A percentile compares a stretch with the other conserved stretches of the same genome.
phyloP scores from a whole-genome alignment of 2,888 invertebrate species.

The Netelia virgata region DNA sequence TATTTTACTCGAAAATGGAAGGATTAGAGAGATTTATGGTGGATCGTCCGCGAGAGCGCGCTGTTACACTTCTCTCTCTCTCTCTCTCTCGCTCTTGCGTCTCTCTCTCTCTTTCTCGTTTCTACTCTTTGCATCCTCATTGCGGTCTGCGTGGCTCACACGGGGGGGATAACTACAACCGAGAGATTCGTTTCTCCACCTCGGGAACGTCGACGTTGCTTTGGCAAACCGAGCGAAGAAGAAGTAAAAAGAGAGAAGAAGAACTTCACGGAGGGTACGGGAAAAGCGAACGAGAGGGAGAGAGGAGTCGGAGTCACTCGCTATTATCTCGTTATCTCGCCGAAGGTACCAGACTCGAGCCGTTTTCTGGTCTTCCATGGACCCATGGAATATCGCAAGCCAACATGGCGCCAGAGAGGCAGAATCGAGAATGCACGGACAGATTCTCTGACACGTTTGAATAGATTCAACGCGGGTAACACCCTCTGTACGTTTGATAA shows the following conservation, averaged over 20 bases:
- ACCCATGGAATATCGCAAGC: not conserved
- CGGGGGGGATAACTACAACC: not conserved
- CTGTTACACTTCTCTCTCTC: conserved; percentile 56
- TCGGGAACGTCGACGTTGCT: not conserved
- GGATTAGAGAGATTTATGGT: conserved; percentile 77
- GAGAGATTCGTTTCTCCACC: not conserved
- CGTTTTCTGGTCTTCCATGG: conserved; percentile 51
- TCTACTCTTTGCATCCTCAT: conserved; percentile 58
- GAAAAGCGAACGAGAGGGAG: not conserved
- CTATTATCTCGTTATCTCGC: conserved; percentile 68
- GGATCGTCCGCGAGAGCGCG: conserved; percentile 68
- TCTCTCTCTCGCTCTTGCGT: conserved; percentile 14
- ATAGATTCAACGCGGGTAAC: conserved; percentile 22
- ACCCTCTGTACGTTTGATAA: conserved; percentile 22
- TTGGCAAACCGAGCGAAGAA: not conserved
- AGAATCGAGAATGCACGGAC: conserved; percentile 34
- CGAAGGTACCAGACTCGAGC: conserved; percentile 61
- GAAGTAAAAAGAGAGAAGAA: conserved; percentile 2
- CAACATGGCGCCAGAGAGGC: conserved; percentile 42
- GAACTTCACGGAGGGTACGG: not conserved
- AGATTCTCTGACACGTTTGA: conserved; percentile 18
- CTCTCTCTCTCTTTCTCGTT: conserved; percentile 41
- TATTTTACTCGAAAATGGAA: conserved; percentile 76
- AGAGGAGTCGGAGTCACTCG: not conserved
- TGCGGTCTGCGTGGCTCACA: conserved; percentile 23